These are phyloP conservation scores for Drosophila dives DNA, from an alignment of 2,888 invertebrate species.

Conservation along the genomic window DNA sequence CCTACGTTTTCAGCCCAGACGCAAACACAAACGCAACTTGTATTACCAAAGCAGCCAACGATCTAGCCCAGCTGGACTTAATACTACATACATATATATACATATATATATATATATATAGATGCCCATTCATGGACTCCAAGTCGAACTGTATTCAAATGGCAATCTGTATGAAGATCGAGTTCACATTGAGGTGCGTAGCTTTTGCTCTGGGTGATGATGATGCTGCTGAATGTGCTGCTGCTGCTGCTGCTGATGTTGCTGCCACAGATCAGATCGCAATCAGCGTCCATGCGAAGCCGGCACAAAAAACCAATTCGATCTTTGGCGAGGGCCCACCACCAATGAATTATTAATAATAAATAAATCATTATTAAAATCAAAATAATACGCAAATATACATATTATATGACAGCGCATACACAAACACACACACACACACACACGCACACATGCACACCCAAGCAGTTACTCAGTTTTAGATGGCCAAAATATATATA, in stretches of 20 bases:
- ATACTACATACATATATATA: background rate
- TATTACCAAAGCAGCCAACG: conserved; percentile 48
- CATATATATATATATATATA: background rate
- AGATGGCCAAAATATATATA: conserved; percentile 28
- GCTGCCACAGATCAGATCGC: conserved; percentile 67
- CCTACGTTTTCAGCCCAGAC: conserved; percentile 55
- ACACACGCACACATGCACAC: conserved; percentile 17
- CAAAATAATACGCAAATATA: conserved; percentile 82
- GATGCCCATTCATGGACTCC: conserved; percentile 55
- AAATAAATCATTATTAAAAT: conserved; percentile 84
- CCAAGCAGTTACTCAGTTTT: background rate
- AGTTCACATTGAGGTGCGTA: conserved; percentile 33
- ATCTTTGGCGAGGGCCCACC: conserved; percentile 69
- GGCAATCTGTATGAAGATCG: conserved; percentile 33
- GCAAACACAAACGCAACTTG: conserved; percentile 47
- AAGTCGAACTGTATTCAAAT: conserved; percentile 49
- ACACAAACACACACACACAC: conserved; percentile 18
- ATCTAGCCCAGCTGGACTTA: conserved; percentile 32
- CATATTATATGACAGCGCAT: conserved; percentile 70
- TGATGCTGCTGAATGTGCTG: conserved; percentile 19
- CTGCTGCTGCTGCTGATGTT: background rate
- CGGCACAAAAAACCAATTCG: conserved; percentile 46
- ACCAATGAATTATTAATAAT: conserved; percentile 84
- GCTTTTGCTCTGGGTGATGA: conserved; percentile 60
- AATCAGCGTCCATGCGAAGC: conserved; percentile 48